phyloP scores from a whole-genome alignment of 1,140 invertebrate species.

The Trichogramma pretiosum region DNA sequence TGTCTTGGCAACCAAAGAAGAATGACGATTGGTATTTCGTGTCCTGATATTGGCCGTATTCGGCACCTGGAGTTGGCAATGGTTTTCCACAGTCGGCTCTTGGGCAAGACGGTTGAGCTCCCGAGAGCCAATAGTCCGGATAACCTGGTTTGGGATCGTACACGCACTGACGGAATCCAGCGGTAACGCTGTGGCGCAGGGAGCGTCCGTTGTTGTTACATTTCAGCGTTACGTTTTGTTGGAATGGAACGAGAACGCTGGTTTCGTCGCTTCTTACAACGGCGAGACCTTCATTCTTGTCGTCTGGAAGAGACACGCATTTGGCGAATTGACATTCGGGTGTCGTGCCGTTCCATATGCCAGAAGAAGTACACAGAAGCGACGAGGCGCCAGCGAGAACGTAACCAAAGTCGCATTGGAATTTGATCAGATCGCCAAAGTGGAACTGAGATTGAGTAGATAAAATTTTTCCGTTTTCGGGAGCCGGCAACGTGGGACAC shows the following conservation, averaged over 20 bases:
- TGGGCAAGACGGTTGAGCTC: conserved; percentile 74
- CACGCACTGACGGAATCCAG: conserved; percentile 84
- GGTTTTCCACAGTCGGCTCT: conserved; percentile 80
- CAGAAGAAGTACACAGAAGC: conserved; percentile 80
- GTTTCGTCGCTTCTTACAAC: conserved; percentile 67
- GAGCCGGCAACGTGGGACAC: conserved; percentile 71
- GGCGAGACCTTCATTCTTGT: conserved; percentile 74
- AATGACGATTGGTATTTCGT: conserved; percentile 87
- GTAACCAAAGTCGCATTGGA: conserved; percentile 93
- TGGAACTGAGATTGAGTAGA: conserved; percentile 74
- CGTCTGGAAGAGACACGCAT: conserved; percentile 81
- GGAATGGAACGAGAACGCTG: conserved; percentile 76
- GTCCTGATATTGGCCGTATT: conserved; percentile 79
- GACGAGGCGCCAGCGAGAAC: conserved; percentile 77
- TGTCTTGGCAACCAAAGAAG: conserved; percentile 93
- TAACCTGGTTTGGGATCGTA: conserved; percentile 86
- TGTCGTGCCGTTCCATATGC: conserved; percentile 86
- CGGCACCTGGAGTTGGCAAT: conserved; percentile 80
- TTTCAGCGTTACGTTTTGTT: conserved; percentile 78
- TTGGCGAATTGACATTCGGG: conserved; percentile 89
- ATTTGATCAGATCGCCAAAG: conserved; percentile 82
- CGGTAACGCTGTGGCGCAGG: conserved; percentile 68
- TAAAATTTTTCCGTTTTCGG: conserved; percentile 82
- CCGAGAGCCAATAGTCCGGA: conserved; percentile 88
- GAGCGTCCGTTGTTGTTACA: conserved; percentile 70